Conservation (phyloP, 2,888 invertebrate genomes). For the Bibio marci region DNA sequence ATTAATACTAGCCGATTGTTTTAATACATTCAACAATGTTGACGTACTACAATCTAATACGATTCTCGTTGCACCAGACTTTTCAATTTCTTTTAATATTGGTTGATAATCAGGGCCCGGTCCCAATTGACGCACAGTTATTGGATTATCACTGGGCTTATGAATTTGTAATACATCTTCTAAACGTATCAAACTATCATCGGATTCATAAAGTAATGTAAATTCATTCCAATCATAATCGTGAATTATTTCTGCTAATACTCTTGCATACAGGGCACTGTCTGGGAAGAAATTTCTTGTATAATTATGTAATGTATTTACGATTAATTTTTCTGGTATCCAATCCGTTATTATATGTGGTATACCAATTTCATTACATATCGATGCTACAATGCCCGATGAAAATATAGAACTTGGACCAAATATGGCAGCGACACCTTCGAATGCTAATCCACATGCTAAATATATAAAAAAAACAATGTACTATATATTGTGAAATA, state of each 20-base stretch:
- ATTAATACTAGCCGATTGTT: constrained; percentile 64
- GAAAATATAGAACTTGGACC: constrained; percentile 31
- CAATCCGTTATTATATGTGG: constrained; percentile 45
- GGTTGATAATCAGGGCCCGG: constrained; percentile 43
- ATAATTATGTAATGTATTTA: constrained; percentile 30
- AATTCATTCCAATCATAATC: constrained; percentile 64
- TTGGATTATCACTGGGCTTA: constrained; percentile 41
- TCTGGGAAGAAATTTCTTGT: constrained; percentile 56
- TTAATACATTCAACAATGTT: constrained; percentile 44
- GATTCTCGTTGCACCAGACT: constrained; percentile 50
- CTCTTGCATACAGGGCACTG: constrained; percentile 41
- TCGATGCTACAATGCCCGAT: constrained; percentile 31
- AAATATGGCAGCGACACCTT: constrained; percentile 56
- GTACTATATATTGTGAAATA: too few species aligned
- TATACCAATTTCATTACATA: constrained; percentile 44
- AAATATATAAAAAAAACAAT: constrained; percentile 12
- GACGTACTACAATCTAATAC: constrained; percentile 58
- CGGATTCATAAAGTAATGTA: constrained; percentile 68
- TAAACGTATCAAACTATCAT: constrained; percentile 59
- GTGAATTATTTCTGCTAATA: constrained; percentile 55
- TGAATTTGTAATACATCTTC: constrained; percentile 64
- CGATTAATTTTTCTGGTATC: constrained; percentile 31
- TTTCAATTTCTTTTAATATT: constrained; percentile 57
- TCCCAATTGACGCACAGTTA: constrained; percentile 49
- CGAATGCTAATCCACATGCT: constrained; percentile 48